Evolutionary conservation across 2,113 vertebrate genomes (phyloP), one percentile per base, ranked within the genome.

Genomic region (Cyphomyrus discorhynchus): DNA sequence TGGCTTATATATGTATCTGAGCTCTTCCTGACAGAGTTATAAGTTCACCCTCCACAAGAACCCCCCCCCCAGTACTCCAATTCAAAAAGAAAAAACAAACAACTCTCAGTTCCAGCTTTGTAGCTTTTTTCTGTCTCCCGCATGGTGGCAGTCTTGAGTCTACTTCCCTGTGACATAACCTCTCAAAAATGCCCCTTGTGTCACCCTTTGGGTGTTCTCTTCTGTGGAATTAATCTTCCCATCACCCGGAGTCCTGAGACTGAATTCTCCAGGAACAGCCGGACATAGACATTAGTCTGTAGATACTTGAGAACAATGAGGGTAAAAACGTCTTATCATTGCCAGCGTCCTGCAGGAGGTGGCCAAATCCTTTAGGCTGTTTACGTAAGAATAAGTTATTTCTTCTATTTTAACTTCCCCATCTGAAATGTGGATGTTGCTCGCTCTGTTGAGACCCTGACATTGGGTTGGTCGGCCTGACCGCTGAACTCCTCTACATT

Each of bases 11-110:
- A 35, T 24, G 27, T 74, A 31, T 74, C 11, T 5, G 4, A 13
- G 90, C 91, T 92, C 15, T 2, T 11, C 46, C 89, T 91, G 91
- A 91, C 89, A 85, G 92, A 91, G 91, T 91, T 31, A 70, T 86
- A 89, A 86, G 56, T 89, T 21, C 46, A 58, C 50, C 52, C 84
- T 89, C 82, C 77, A 24, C 46, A 46, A 19, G 1, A 87, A n/a
- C 6, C 1, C 21, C 8, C 52, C 9, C 31, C 21, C 27, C 35
- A 42, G 17, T 19, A 8, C 6, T 88, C 53, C 19, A 45, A 7
- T 87, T 19, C 50, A 90, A 39, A 10, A 45, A 50, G 10, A 17
- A 19, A 82, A 91, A 89, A 24, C 66, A 70, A 70, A 70, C 58
- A 70, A 15, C 15, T 35, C 21, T 62, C 0, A 0, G 19, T 27